These are phyloP conservation scores for Parnassius orleans DNA, from an alignment of 2,888 invertebrate genomes.

Conservation along the genomic window DNA sequence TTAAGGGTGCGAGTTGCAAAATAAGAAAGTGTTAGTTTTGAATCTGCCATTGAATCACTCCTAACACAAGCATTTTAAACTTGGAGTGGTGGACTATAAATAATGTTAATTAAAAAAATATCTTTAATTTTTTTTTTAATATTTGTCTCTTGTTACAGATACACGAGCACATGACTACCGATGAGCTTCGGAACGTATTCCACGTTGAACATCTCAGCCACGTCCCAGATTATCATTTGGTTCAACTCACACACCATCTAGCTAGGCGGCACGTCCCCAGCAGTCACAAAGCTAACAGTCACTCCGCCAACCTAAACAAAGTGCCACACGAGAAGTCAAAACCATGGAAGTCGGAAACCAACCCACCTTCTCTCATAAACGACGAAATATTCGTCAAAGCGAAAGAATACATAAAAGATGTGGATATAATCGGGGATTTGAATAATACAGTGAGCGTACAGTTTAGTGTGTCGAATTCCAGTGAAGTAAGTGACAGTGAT, in stretches of 20 bases:
- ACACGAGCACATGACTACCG: conserved; percentile 93
- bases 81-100: no score
- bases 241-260: conserved; percentile 85
- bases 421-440: conserved; percentile 67
- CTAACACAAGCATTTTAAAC: no score
- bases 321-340: conserved; percentile 65
- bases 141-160: conserved; percentile 82
- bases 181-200: conserved; percentile 90
- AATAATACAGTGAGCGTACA: conserved; percentile 70
- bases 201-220: conserved; percentile 89
- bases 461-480: conserved; percentile 65
- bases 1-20: no score
- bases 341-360: conserved; percentile 53
- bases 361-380: conserved; percentile 64
- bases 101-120: no score
- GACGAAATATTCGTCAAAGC: conserved; percentile 72
- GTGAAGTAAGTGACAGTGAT: conserved; percentile 51
- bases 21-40: no score
- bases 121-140: neutral
- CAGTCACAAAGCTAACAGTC: conserved; percentile 51
- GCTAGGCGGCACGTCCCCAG: conserved; percentile 66
- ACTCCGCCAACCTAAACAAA: conserved; percentile 48
- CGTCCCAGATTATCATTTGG: conserved; percentile 92
- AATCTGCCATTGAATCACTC: no score
- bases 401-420: conserved; percentile 61